Percentiles rank a stretch among this genome's conserved stretches.
These are phyloP conservation scores for Limnothrissa miodon DNA, from an alignment of 2,113 vertebrate species.

Conservation along the genomic window DNA sequence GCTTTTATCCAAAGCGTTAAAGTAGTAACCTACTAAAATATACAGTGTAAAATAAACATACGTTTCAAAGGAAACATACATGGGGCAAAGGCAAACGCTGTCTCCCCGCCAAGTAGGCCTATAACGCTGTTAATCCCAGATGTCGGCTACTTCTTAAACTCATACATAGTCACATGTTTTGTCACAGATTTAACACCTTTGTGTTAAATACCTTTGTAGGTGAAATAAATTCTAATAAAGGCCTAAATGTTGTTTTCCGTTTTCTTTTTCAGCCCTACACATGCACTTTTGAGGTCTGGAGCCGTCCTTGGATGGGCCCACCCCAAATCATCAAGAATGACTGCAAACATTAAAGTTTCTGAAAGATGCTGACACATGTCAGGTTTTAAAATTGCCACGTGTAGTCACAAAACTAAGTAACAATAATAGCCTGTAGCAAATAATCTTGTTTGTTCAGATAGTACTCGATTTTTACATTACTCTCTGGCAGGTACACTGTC, in stretches of 20 bases:
- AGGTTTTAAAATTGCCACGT: background rate
- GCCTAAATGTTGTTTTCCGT: background rate
- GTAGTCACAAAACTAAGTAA: background rate
- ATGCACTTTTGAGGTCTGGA: slow-evolving; percentile 66
- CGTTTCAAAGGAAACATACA: no score
- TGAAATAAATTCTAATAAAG: background rate
- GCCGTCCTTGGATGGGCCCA: slow-evolving; percentile 26
- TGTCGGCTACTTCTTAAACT: no score
- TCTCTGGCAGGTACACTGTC: background rate
- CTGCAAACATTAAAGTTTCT: slow-evolving; percentile 37
- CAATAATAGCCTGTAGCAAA: background rate
- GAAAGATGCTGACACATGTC: background rate
- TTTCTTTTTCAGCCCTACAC: slow-evolving; percentile 42
- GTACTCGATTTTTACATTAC: background rate
- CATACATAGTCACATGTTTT: no score
- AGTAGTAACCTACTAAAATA: no score
- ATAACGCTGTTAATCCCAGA: no score
- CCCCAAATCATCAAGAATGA: accelerated
- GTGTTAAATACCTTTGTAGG: background rate
- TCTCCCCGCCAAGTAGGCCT: no score
- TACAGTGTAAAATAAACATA: no score
- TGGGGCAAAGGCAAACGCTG: no score
- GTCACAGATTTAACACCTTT: no score
- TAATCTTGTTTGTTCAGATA: background rate
- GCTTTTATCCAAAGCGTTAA: no score